Evolutionary conservation across 2,888 invertebrate genomes (phyloP), one percentile per base, ranked within the genome.

Genomic region (Cryptocephalus primarius): DNA sequence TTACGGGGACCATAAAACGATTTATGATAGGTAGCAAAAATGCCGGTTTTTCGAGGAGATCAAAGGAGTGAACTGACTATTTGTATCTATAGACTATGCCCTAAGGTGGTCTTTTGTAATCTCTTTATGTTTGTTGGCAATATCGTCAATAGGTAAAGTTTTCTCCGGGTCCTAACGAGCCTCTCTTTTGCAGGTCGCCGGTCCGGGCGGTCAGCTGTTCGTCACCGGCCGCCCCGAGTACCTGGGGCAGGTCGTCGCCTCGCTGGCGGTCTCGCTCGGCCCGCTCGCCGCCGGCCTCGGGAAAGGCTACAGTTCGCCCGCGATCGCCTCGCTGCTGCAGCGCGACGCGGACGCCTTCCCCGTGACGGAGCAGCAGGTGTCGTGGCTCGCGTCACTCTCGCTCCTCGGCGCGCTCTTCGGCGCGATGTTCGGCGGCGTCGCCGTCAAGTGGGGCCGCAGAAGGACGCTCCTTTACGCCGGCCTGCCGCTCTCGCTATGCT

Each of bases 281-380:
- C 85, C 87, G 11, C 80, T 88, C 57, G 83, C 86, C 2, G 85
- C 85, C 1, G 88, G 87, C 1, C 75, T 88, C 43, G 84, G 85
- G 53, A 87, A 87, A 67, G 87, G 87, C 8, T 88, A 88, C 75
- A 86, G 85, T 68, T 86, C 86, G 1, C 87, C 88, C 1, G 87
- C 87, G 2, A 78, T 88, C 52, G 86, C 85, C 12, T 87, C 86
- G 1, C 77, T 88, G 62, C 75, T 79, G 60, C 66, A 71, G 59
- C 64, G 65, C 40, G 83, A 83, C 61, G 80, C 78, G 49, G 73
- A 77, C 42, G 67, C 68, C n/a, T 82, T 83, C 66, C 75, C 78
- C 1, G 78, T 83, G 49, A 80, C 75, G 55, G 77, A 81, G 52
- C 85, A 87, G 68, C 82, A 88, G 62, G 85, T 84, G 13, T 85